Percentiles rank a stretch among this genome's conserved stretches.
phyloP scores from a whole-genome alignment of 2,797 vertebrate genomes.

The Scyliorhinus canicula region DNA sequence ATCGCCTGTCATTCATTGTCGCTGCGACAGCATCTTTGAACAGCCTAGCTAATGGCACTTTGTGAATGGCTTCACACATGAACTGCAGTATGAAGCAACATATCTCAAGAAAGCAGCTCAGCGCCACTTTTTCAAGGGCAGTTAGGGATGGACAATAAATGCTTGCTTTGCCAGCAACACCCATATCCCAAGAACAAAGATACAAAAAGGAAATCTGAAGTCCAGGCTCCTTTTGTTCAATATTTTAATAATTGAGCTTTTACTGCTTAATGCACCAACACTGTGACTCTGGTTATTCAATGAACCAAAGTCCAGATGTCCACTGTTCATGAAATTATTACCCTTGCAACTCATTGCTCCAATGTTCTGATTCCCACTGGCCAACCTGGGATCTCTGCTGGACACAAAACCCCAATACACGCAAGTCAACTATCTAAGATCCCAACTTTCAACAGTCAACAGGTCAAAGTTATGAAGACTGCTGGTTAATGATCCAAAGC shows the following conservation, averaged over 20 bases:
- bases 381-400: background rate
- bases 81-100: no score
- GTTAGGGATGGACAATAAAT: no score
- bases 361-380: background rate
- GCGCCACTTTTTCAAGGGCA: no score
- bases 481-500: background rate
- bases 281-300: background rate
- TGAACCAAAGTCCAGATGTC: background rate
- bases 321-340: background rate
- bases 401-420: background rate
- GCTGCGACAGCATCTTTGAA: no score
- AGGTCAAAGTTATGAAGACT: background rate
- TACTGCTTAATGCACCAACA: background rate
- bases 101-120: no score
- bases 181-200: no score
- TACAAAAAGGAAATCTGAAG: background rate
- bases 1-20: no score
- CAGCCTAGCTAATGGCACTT: no score
- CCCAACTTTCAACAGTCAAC: background rate
- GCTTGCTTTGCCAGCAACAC: no score
- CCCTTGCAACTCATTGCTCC: background rate
- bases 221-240: background rate
- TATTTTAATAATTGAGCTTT: background rate
- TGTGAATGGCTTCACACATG: no score
- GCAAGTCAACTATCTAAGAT: background rate